Percentiles rank a stretch among this genome's conserved stretches.
These are phyloP conservation scores for Parnassius orleans DNA, from an alignment of 2,888 invertebrate genomes.

Conservation along the genomic window DNA sequence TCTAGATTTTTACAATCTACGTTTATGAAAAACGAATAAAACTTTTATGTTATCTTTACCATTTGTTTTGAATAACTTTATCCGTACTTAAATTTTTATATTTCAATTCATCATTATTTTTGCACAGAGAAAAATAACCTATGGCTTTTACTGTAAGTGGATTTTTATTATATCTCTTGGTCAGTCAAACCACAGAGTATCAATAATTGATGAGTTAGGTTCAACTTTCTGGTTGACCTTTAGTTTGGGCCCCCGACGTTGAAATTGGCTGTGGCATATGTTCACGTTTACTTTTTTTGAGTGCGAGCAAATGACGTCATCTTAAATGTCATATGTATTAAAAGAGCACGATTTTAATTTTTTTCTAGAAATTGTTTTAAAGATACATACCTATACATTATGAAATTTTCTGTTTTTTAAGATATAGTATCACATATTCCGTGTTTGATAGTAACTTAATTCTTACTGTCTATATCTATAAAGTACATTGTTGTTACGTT, in stretches of 20 bases:
- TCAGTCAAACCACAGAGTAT: conserved; percentile 12
- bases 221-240: conserved; percentile 27
- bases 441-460: no score
- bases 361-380: no score
- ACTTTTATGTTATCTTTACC: no score
- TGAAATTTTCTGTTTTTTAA: no score
- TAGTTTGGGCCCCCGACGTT: conserved; percentile 1
- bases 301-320: conserved; percentile 14
- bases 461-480: no score
- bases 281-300: conserved; percentile 17
- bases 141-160: conserved; percentile 9
- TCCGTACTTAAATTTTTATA: neutral
- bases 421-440: no score
- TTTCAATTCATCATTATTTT: conserved; percentile 4
- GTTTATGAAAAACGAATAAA: no score
- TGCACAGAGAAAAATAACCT: conserved; percentile 7
- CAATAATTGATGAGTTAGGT: conserved; percentile 25
- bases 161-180: conserved; percentile 14
- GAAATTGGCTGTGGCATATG: conserved; percentile 21
- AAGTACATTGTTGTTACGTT: no score
- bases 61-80: neutral
- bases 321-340: conserved; percentile 11
- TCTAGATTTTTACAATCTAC: no score
- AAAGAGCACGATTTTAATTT: no score
- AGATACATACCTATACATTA: no score